A percentile compares a stretch with the other conserved stretches of the same genome.
These are phyloP conservation scores for Clarias laeviceps DNA, from an alignment of 2,797 vertebrate species.

Conservation along the genomic window DNA sequence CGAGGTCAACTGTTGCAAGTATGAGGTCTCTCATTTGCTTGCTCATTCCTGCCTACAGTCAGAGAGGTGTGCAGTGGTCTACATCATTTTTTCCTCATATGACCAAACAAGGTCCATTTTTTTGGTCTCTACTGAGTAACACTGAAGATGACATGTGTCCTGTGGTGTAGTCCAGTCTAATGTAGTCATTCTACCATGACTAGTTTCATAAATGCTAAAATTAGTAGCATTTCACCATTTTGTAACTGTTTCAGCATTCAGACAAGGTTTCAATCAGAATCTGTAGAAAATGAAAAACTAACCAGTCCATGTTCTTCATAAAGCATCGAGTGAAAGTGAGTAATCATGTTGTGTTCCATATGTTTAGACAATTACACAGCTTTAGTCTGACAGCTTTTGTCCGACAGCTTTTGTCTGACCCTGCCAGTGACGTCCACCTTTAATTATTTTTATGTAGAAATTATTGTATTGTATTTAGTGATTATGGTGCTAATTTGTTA, in stretches of 20 bases:
- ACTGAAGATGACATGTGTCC: background rate
- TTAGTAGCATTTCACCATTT: constrained; percentile 1
- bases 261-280: background rate
- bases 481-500: constrained; percentile 7
- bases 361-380: background rate
- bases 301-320: background rate
- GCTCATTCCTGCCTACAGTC: background rate
- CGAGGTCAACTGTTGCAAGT: background rate
- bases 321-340: background rate
- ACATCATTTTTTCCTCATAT: background rate
- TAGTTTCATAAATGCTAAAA: background rate
- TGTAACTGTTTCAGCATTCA: background rate
- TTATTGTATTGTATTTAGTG: background rate
- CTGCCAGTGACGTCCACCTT: background rate
- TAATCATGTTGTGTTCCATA: background rate
- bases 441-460: background rate
- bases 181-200: background rate
- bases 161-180: constrained; percentile 22
- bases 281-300: background rate
- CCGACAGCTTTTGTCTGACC: background rate
- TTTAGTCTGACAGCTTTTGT: no score
- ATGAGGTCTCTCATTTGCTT: background rate
- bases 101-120: background rate
- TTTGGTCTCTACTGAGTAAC: background rate
- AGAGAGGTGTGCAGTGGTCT: background rate